Evolutionary conservation across 1,140 invertebrate genomes (phyloP).

Genomic region (Delia radicum): DNA sequence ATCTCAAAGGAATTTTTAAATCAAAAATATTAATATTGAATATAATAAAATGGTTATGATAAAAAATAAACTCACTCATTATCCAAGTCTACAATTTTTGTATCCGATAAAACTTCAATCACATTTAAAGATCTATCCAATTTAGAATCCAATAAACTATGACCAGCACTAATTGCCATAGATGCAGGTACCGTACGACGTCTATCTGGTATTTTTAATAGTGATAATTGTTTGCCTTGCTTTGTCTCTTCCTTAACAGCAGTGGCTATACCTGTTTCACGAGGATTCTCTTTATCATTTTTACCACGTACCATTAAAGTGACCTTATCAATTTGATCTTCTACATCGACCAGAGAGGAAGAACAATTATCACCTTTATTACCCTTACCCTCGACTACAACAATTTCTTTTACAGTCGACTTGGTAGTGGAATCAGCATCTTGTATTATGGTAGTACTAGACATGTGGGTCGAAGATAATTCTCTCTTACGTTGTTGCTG

Average conservation of each 20-base stretch:
- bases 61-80: no score
- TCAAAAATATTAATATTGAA: no score
- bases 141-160: no score
- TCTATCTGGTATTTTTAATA: neutral
- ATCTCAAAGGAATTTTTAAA: no score
- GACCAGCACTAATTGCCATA: neutral
- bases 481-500: slow-evolving; percentile 46
- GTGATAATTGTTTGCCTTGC: neutral
- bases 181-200: neutral
- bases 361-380: neutral
- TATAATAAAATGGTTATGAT: no score
- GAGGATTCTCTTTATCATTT: neutral
- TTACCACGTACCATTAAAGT: slow-evolving; percentile 20
- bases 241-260: neutral
- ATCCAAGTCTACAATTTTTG: no score
- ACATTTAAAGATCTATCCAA: no score
- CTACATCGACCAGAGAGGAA: slow-evolving; percentile 5
- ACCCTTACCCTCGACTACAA: slow-evolving; percentile 13
- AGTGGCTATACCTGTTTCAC: neutral
- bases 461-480: slow-evolving; percentile 25
- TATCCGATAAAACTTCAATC: no score
- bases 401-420: slow-evolving; percentile 23
- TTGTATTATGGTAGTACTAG: slow-evolving; percentile 30
- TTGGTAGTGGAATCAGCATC: slow-evolving; percentile 48
- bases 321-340: slow-evolving; percentile 26